These are phyloP conservation scores for Hypsibius dujardini DNA, from an alignment of 1,140 invertebrate species.

Conservation along the genomic window DNA sequence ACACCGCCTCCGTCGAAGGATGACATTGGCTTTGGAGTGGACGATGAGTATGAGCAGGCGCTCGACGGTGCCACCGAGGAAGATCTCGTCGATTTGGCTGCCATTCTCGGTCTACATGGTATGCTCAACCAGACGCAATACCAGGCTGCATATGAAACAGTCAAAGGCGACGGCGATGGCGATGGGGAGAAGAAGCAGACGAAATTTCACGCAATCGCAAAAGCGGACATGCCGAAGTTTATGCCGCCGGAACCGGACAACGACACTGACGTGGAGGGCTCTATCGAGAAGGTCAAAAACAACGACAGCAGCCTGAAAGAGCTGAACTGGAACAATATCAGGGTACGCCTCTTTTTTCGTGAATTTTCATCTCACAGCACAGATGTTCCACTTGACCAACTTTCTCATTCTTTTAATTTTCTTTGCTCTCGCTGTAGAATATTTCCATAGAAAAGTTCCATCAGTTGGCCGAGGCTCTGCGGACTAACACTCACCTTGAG, in stretches of 20 bases:
- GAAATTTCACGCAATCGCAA: constrained; percentile 53
- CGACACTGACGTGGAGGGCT: constrained; percentile 72
- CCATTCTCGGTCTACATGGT: constrained; percentile 94
- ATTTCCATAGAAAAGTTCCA: constrained; percentile 88
- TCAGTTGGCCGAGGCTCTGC: constrained; percentile 66
- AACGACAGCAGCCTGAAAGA: constrained; percentile 69
- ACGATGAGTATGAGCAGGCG: constrained; percentile 89
- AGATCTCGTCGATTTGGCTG: constrained; percentile 98
- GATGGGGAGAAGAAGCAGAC: constrained; percentile 25
- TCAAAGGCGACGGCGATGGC: constrained; percentile 31
- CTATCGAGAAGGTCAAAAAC: constrained; percentile 62
- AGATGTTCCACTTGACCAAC: neutral
- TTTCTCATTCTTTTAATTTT: constrained; percentile 18
- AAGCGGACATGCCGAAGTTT: constrained; percentile 73
- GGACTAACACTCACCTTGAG: constrained; percentile 74
- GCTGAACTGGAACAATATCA: constrained; percentile 94
- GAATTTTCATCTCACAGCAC: neutral
- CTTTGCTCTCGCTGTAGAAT: constrained; percentile 48
- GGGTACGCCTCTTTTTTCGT: constrained; percentile 35
- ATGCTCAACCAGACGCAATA: constrained; percentile 99
- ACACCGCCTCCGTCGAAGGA: constrained; percentile 38
- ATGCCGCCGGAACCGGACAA: constrained; percentile 77
- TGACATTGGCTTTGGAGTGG: constrained; percentile 74
- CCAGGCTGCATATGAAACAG: constrained; percentile 60
- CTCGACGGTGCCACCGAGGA: constrained; percentile 74